These are phyloP conservation scores for Pimephales promelas DNA, from an alignment of 2,113 vertebrate genomes.

Conservation along the genomic window DNA sequence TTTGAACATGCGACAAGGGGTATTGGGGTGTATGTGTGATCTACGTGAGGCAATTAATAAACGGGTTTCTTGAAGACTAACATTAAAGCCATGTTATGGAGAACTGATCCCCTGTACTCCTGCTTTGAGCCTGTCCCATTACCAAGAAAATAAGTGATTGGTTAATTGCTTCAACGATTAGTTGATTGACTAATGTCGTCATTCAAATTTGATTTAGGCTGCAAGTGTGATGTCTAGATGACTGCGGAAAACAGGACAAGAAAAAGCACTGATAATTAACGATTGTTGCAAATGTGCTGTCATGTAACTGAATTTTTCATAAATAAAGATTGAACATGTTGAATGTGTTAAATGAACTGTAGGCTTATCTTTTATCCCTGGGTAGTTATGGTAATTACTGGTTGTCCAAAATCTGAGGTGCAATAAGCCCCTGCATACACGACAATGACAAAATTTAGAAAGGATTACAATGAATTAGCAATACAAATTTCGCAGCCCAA, in stretches of 20 bases:
- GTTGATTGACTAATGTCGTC: background rate
- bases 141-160: background rate
- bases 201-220: background rate
- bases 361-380: background rate
- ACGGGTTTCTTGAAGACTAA: constrained; percentile 46
- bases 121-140: constrained; percentile 10
- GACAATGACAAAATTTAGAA: background rate
- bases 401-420: background rate
- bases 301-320: background rate
- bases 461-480: background rate
- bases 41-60: constrained; percentile 57
- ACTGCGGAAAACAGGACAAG: background rate
- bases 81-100: constrained; percentile 44
- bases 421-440: background rate
- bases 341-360: background rate
- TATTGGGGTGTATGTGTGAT: constrained; percentile 37
- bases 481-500: background rate
- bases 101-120: constrained; percentile 22
- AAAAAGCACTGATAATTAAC: background rate
- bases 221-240: background rate
- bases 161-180: constrained; percentile 45
- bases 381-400: background rate
- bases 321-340: background rate
- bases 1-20: constrained; percentile 40
- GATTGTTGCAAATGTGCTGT: background rate